Conservation (phyloP, 2,888 invertebrate species). For the Heliconius ethilla region DNA sequence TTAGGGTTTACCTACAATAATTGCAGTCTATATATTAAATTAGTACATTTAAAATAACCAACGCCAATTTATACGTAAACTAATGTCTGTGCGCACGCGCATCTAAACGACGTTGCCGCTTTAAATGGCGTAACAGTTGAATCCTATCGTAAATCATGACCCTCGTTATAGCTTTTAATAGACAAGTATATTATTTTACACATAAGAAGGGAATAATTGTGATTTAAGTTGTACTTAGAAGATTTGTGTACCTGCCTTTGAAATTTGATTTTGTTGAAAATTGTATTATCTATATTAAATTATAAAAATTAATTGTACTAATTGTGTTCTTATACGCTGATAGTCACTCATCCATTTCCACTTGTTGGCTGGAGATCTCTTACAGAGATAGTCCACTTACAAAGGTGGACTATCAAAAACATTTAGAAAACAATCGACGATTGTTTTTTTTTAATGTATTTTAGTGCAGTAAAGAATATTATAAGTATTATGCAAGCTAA, state of each 20-base stretch:
- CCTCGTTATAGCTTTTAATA: constrained; percentile 8
- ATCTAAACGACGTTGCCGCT: constrained; percentile 12
- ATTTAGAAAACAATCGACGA: no score
- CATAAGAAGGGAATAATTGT: neutral
- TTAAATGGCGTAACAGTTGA: constrained; percentile 28
- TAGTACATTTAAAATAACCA: neutral
- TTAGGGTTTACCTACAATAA: neutral
- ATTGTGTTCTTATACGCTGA: no score
- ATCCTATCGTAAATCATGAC: constrained; percentile 23
- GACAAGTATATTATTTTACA: constrained; percentile 7
- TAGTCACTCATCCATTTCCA: no score
- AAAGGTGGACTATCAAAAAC: no score
- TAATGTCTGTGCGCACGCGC: neutral
- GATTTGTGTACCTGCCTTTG: neutral
- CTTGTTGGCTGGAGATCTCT: no score
- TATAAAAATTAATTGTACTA: no score
- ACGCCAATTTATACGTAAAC: neutral
- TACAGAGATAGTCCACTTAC: no score
- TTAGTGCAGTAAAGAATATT: no score
- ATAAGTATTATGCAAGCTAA: no score
- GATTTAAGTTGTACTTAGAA: neutral
- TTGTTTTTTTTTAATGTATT: no score
- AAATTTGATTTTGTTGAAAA: no score
- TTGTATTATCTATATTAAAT: no score
- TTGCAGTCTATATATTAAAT: neutral